These are phyloP conservation scores for Phalera bucephala DNA, from an alignment of 2,888 invertebrate species.

Conservation along the genomic window DNA sequence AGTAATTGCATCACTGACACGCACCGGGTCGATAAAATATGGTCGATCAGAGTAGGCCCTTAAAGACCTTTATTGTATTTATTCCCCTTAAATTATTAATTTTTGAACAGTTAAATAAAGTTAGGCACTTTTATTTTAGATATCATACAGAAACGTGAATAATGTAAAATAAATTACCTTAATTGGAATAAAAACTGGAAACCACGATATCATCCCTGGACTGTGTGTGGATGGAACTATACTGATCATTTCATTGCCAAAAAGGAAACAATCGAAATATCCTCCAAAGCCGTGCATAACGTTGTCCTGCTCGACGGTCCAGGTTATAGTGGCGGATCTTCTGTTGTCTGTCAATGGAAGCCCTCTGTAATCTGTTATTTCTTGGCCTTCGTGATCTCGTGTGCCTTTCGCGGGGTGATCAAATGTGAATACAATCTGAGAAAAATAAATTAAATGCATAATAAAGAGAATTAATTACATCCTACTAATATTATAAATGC, in stretches of 20 bases:
- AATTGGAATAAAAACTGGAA: conserved; percentile 97
- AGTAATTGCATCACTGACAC: no score
- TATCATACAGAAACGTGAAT: no score
- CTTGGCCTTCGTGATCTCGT: conserved; percentile 86
- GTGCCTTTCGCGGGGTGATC: conserved; percentile 92
- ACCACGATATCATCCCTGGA: conserved; percentile 98
- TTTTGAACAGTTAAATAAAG: no score
- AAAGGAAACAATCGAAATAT: conserved; percentile 95
- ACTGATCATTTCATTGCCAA: conserved; percentile 92
- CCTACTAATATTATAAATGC: no score
- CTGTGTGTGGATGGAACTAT: conserved; percentile 95
- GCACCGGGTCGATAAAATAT: no score
- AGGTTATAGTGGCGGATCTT: conserved; percentile 86
- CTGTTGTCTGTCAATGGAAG: conserved; percentile 90
- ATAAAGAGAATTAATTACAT: no score
- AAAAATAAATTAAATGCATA: background rate
- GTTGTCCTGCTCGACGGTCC: conserved; percentile 88
- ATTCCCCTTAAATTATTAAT: no score
- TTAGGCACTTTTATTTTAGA: no score
- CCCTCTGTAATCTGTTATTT: conserved; percentile 85
- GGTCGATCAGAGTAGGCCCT: no score
- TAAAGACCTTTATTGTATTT: no score
- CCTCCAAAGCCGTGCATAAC: conserved; percentile 97
- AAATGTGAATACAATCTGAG: conserved; percentile 91
- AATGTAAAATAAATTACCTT: conserved; percentile 78